Evolutionary conservation across 2,888 invertebrate genomes (phyloP), one percentile per base, ranked within the genome.

Genomic region (Orthosia gothica): DNA sequence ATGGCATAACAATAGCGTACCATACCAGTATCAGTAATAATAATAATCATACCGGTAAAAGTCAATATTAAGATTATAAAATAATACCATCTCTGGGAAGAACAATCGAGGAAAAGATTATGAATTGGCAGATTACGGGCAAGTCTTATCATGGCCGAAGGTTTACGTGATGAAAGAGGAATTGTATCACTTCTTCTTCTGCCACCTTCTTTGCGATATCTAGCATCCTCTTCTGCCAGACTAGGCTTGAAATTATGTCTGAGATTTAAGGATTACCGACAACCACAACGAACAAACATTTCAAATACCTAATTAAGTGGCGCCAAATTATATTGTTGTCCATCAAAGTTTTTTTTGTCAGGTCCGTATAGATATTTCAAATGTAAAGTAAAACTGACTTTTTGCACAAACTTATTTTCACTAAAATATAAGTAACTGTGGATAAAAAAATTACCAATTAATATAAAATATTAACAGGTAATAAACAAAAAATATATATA

Each of bases 31-130:
- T 40, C 58, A 40, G 45, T 52, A 18, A 54, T n/a, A 49, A 13
- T 40, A 40, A 72, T 72, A 66, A 80, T 45, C 50, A 13, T 73
- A 45, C 55, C 73, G 59, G 20, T 3, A 11, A 72, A 55, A 55
- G 50, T 50, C 54, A 55, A 55, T 75, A 80, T 50, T 80, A 45
- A 40, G 49, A 61, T 75, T 40, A 59, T 23, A 40, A 49, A 40
- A 40, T 58, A 61, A 72, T 61, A 72, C 32, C 40, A 71, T 79
- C 23, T 52, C 11, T 71, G n/a, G 9, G 9, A 32, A 49, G 26
- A 61, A 61, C 73, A 40, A 49, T 7, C 26, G 59, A 20, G 40
- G 16, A 47, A 79, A 58, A 54, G 47, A 18, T 15, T 15, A 52
- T 26, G 5, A 26, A 71, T 54, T 59, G 15, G 45, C 5, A n/a